Evolutionary conservation across 2,797 vertebrate species (phyloP).

Genomic region (Aplochiton taeniatus): DNA sequence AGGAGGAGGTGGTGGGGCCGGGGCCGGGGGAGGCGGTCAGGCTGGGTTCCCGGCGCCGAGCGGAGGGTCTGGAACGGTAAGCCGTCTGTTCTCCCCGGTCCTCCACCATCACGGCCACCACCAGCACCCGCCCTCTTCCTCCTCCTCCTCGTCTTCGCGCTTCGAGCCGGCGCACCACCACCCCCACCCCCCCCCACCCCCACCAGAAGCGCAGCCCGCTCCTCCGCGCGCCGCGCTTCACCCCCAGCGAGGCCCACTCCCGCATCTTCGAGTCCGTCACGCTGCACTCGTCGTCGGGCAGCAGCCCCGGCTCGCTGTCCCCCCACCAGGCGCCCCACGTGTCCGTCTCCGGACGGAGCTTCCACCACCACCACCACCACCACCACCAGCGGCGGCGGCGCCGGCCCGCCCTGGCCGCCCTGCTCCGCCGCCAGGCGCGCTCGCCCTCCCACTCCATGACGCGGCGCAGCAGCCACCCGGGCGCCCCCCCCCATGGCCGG

Average conservation of each 20-base stretch:
- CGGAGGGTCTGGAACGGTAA: conserved; percentile 71
- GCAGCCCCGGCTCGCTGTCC: conserved; percentile 80
- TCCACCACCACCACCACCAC: conserved; percentile 71
- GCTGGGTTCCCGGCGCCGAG: conserved; percentile 77
- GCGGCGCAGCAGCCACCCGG: conserved; percentile 86
- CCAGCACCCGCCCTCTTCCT: conserved; percentile 54
- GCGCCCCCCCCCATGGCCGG: conserved; percentile 51
- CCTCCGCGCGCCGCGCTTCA: conserved; percentile 92
- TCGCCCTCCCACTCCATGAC: conserved; percentile 98
- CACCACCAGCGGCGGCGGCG: no score
- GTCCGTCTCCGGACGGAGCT: conserved; percentile 61
- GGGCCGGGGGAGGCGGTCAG: no score
- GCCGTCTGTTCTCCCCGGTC: conserved; percentile 86
- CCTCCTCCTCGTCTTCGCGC: conserved; percentile 63
- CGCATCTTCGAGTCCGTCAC: conserved; percentile 97
- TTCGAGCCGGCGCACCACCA: conserved; percentile 77
- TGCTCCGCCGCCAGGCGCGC: conserved; percentile 80
- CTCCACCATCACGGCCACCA: conserved; percentile 81
- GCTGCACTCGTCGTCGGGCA: conserved; percentile 81
- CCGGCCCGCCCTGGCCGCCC: conserved; percentile 67
- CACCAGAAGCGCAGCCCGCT: conserved; percentile 91
- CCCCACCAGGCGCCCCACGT: conserved; percentile 69
- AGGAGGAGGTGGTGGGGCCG: no score
- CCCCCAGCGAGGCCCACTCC: conserved; percentile 95
- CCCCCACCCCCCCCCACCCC: no score